These are phyloP conservation scores for Myotis pilosus DNA, from an alignment of 2,797 vertebrate species.

Conservation along the genomic window DNA sequence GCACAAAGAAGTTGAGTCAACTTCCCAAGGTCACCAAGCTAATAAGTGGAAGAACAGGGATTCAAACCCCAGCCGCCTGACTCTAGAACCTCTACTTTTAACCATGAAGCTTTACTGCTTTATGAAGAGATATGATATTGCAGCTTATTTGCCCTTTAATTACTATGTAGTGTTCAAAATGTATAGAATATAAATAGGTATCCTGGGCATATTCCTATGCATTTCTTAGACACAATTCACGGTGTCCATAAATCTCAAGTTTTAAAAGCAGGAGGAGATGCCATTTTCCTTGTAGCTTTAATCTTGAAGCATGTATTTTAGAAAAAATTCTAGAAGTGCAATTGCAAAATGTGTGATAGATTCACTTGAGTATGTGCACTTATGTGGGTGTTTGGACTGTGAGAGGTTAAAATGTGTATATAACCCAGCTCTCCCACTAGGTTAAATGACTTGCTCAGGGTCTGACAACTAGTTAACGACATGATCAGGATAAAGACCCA, in stretches of 20 bases:
- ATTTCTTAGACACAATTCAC: constrained; percentile 31
- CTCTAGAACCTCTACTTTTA: not conserved
- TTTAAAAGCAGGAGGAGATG: constrained; percentile 17
- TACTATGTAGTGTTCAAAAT: not conserved
- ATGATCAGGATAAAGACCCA: not conserved
- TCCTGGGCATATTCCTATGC: not conserved
- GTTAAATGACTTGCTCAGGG: not conserved
- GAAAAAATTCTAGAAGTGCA: constrained; percentile 15
- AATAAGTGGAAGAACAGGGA: not conserved
- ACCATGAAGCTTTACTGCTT: not conserved
- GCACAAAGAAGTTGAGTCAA: not conserved
- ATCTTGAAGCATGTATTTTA: not conserved
- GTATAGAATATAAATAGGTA: not conserved
- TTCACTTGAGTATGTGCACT: not conserved
- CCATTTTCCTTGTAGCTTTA: not conserved
- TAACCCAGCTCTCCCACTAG: not conserved
- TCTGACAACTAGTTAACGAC: not conserved
- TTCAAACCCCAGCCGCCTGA: not conserved
- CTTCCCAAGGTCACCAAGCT: not conserved
- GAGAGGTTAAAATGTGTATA: not conserved
- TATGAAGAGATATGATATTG: not conserved
- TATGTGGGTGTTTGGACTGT: not conserved
- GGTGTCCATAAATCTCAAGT: not conserved
- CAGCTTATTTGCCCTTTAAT: not conserved
- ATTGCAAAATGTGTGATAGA: not conserved